Evolutionary conservation across 2,888 invertebrate species (phyloP).

Genomic region (Coleophora deauratella): DNA sequence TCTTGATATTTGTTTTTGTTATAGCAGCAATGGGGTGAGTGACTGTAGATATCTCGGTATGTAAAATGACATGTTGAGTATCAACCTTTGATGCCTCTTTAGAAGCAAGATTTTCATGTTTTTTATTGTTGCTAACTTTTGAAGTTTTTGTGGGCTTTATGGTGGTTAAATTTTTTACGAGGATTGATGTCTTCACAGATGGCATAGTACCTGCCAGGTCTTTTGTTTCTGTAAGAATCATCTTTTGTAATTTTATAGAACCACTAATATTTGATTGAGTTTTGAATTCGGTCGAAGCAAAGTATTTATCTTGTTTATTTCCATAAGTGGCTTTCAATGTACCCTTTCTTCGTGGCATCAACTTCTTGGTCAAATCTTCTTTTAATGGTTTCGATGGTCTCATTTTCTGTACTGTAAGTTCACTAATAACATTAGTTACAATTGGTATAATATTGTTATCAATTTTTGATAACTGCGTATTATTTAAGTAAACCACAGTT

Average conservation of each 20-base stretch:
- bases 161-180: neutral
- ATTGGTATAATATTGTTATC: constrained; percentile 45
- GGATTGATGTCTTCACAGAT: neutral
- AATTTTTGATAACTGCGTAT: constrained; percentile 27
- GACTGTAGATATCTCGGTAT: constrained; percentile 21
- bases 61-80: constrained; percentile 3
- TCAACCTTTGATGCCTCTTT: constrained; percentile 1
- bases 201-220: neutral
- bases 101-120: neutral
- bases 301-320: constrained; percentile 59
- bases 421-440: constrained; percentile 36
- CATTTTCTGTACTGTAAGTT: constrained; percentile 49
- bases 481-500: constrained; percentile 33
- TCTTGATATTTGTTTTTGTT: constrained; percentile 57
- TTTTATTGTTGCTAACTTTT: neutral
- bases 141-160: neutral
- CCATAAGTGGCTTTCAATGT: constrained; percentile 68
- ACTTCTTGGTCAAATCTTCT: constrained; percentile 50
- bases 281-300: constrained; percentile 28
- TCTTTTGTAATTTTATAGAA: constrained; percentile 2
- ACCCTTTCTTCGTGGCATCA: constrained; percentile 57
- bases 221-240: neutral
- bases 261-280: constrained; percentile 4
- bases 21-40: constrained; percentile 54
- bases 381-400: constrained; percentile 38